Conservation (phyloP, 2,113 vertebrate species). For the Drymodes brunneopygia region DNA sequence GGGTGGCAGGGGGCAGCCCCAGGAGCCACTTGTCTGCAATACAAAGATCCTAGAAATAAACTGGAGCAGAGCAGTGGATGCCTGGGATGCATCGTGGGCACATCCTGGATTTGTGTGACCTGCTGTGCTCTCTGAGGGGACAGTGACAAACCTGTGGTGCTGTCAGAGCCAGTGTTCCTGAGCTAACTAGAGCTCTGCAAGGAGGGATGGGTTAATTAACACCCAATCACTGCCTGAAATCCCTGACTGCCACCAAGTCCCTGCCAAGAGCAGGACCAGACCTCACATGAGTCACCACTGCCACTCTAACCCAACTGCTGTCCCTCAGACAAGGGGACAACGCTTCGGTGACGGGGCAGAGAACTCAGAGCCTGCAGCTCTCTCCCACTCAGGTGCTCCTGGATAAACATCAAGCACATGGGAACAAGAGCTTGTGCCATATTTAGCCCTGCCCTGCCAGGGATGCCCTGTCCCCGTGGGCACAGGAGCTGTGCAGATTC, state of each 20-base stretch:
- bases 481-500: background rate
- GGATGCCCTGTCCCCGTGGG: background rate
- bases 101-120: background rate
- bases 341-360: rapidly evolving
- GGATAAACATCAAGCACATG: background rate
- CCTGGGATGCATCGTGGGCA: background rate
- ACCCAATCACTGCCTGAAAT: background rate
- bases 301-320: rapidly evolving
- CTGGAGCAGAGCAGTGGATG: background rate
- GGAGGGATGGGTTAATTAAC: background rate
- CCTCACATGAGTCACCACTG: background rate
- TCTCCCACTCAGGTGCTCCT: rapidly evolving
- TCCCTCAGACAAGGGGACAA: background rate
- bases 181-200: background rate
- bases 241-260: rapidly evolving
- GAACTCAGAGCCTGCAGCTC: background rate
- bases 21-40: background rate
- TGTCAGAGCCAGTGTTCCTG: rapidly evolving
- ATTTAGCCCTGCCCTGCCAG: background rate
- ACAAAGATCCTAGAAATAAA: background rate
- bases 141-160: rapidly evolving
- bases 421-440: background rate
- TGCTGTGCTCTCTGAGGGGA: background rate
- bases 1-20: background rate
- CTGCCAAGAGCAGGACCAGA: background rate